Conservation (phyloP, 2,113 vertebrate genomes). For the Amia ocellicauda region DNA sequence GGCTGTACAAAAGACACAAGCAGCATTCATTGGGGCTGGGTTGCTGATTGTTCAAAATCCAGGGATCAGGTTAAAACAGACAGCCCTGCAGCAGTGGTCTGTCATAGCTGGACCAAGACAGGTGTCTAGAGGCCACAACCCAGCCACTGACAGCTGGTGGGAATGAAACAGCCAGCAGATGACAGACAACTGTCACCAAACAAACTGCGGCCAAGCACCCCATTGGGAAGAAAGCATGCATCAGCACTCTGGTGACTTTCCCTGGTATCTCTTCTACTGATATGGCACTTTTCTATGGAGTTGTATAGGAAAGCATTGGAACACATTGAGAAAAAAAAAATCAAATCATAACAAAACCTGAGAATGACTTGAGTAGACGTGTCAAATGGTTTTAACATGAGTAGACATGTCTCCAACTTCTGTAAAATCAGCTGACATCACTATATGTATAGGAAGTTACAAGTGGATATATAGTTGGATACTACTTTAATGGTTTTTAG, state of each 20-base stretch:
- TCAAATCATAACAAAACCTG: too few species aligned
- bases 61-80: not conserved
- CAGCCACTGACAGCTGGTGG: conserved; percentile 5
- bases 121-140: conserved; percentile 8
- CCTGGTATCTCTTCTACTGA: not conserved
- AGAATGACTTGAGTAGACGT: too few species aligned
- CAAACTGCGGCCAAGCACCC: conserved; percentile 3
- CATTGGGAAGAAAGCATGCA: not conserved
- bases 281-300: too few species aligned
- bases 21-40: not conserved
- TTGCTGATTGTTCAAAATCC: not conserved
- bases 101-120: not conserved
- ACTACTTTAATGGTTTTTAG: too few species aligned
- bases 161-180: not conserved
- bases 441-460: too few species aligned
- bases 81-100: not conserved
- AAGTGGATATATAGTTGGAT: too few species aligned
- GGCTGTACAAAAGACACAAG: not conserved
- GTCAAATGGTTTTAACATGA: too few species aligned
- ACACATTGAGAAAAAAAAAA: too few species aligned
- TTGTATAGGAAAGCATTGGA: conserved; percentile 37
- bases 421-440: too few species aligned
- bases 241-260: not conserved
- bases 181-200: conserved; percentile 7
- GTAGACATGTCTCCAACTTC: too few species aligned